Percentiles rank a stretch among this genome's conserved stretches.
Evolutionary conservation across 2,113 vertebrate genomes (phyloP).

Genomic region (Galemys pyrenaicus): DNA sequence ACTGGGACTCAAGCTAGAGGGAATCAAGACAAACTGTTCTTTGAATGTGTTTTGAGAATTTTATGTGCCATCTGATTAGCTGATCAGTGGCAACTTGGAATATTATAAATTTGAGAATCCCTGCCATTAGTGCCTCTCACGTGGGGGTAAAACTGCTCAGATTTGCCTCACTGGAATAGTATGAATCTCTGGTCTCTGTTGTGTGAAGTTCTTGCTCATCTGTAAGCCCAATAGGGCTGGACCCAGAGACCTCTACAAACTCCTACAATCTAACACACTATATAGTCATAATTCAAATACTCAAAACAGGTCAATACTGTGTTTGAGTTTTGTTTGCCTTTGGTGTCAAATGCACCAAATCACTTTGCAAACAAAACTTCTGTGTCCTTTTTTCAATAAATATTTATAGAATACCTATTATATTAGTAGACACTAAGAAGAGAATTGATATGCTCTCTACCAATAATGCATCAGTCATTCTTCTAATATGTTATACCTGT

Average conservation of each 20-base stretch:
- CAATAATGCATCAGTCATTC: neutral
- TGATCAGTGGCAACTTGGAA: neutral
- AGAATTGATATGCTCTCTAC: neutral
- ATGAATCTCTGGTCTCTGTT: neutral
- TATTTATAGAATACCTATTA: neutral
- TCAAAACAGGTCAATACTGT: neutral
- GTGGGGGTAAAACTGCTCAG: neutral
- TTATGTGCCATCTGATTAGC: neutral
- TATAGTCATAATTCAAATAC: neutral
- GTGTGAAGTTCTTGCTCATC: neutral
- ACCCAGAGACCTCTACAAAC: neutral
- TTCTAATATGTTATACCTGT: neutral
- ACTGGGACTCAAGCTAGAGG: neutral
- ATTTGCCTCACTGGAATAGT: neutral
- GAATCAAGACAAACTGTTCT: neutral
- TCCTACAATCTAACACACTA: neutral
- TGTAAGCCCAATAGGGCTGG: neutral
- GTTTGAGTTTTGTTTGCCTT: neutral
- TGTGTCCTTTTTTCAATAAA: neutral
- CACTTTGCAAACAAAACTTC: neutral
- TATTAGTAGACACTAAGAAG: neutral
- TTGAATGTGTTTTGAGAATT: conserved; percentile 4
- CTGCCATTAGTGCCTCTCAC: neutral
- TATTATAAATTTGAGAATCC: neutral
- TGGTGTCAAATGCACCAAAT: neutral